phyloP scores from a whole-genome alignment of 2,888 invertebrate genomes.

The Smittia sp. region DNA sequence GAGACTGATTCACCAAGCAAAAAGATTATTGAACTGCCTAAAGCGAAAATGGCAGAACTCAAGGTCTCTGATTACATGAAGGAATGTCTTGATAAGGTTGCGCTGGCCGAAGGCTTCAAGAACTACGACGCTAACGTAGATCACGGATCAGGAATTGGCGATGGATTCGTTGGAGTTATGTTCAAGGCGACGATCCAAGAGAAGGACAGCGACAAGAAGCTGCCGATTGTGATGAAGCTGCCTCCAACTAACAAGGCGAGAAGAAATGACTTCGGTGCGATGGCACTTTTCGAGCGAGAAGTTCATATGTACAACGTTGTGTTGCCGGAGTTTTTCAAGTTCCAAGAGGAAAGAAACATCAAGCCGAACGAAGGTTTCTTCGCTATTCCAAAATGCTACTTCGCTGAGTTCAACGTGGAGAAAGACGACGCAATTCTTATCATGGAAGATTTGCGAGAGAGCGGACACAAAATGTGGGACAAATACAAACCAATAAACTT shows the following conservation, averaged over 20 bases:
- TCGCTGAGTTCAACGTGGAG: conserved; percentile 31
- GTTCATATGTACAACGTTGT: conserved; percentile 41
- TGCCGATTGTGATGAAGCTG: conserved; percentile 39
- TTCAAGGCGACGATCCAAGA: conserved; percentile 39
- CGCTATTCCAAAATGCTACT: conserved; percentile 42
- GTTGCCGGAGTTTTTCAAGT: conserved; percentile 41
- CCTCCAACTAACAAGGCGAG: conserved; percentile 41
- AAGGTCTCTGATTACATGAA: conserved; percentile 20
- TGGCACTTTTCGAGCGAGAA: conserved; percentile 42
- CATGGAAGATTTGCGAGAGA: conserved; percentile 42
- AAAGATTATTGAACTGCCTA: background rate
- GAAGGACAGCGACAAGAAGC: background rate
- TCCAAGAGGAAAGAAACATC: conserved; percentile 41
- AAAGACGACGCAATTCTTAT: conserved; percentile 41
- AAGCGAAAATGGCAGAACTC: background rate
- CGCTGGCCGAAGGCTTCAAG: conserved; percentile 40
- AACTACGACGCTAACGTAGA: conserved; percentile 9
- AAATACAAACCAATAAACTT: conserved; percentile 35
- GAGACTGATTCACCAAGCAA: background rate
- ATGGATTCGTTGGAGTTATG: conserved; percentile 42
- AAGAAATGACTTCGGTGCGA: conserved; percentile 39
- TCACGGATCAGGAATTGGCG: conserved; percentile 40
- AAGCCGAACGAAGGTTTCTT: conserved; percentile 34
- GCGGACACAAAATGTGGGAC: conserved; percentile 40
- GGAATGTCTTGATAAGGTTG: conserved; percentile 29